Evolutionary conservation across 2,113 vertebrate genomes (phyloP).

Genomic region (Noturus placidus): DNA sequence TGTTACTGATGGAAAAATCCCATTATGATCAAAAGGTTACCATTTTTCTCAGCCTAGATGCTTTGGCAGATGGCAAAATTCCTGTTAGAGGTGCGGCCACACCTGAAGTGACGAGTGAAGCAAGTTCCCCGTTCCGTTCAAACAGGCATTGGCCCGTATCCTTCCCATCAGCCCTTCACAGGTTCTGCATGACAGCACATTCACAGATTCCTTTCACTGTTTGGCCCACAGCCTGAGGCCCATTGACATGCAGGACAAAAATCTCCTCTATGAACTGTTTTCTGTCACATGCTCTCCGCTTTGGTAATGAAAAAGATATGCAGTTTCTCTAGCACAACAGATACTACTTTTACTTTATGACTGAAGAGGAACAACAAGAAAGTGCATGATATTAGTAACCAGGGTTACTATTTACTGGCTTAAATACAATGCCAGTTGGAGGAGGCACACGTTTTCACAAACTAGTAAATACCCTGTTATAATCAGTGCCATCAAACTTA

Average conservation of each 20-base stretch:
- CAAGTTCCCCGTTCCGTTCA: slow-evolving; percentile 35
- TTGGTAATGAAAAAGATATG: not conserved
- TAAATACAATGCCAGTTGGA: not conserved
- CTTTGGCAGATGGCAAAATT: slow-evolving; percentile 48
- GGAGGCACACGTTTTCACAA: not conserved
- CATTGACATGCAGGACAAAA: not conserved
- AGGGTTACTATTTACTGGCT: not conserved
- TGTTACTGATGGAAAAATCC: slow-evolving; percentile 42
- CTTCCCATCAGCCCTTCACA: slow-evolving; percentile 50
- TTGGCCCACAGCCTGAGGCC: not conserved
- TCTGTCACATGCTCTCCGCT: not conserved
- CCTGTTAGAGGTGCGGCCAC: slow-evolving; percentile 47
- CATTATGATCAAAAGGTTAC: slow-evolving; percentile 29
- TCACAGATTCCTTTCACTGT: slow-evolving; percentile 6
- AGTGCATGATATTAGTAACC: not conserved
- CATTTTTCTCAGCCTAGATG: slow-evolving; percentile 29
- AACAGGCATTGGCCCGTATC: slow-evolving; percentile 51
- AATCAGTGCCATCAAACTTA: not conserved
- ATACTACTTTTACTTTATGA: not conserved
- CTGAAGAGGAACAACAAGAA: not conserved
- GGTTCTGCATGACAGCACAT: slow-evolving; percentile 52
- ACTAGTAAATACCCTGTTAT: not conserved
- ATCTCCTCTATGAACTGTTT: not conserved
- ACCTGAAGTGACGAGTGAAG: slow-evolving; percentile 49
- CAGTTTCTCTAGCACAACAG: not conserved